A percentile compares a stretch with the other conserved stretches of the same genome.
Conservation (phyloP, 2,797 vertebrate species). For the Lithobates pipiens region DNA sequence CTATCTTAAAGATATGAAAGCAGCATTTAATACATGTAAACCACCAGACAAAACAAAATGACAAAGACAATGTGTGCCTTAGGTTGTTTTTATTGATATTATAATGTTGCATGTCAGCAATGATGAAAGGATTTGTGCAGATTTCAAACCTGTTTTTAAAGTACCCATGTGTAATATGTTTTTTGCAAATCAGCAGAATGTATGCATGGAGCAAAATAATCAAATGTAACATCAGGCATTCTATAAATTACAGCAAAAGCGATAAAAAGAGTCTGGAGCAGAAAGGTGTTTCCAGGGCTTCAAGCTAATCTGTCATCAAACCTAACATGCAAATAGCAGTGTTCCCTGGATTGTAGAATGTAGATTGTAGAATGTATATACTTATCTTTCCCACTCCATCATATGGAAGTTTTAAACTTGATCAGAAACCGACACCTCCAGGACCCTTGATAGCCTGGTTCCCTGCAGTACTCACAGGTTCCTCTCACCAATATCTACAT, state of each 20-base stretch:
- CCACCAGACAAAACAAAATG: constrained; percentile 56
- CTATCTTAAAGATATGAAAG: constrained; percentile 8
- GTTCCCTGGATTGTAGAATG: no score
- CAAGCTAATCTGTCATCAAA: no score
- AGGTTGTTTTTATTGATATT: constrained; percentile 32
- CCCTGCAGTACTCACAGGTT: neutral
- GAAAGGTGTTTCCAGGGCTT: no score
- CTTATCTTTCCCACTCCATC: neutral
- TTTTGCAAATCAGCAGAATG: neutral
- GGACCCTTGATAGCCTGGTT: neutral
- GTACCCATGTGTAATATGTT: neutral
- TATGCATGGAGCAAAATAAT: neutral
- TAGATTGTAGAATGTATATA: no score
- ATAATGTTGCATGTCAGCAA: constrained; percentile 6
- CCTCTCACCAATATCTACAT: neutral
- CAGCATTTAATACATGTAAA: constrained; percentile 26
- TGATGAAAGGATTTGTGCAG: constrained; percentile 31
- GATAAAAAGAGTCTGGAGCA: neutral
- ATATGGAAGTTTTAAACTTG: neutral
- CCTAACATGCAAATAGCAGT: no score
- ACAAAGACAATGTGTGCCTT: constrained; percentile 48
- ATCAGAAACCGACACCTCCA: neutral
- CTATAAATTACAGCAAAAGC: neutral
- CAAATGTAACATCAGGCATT: neutral
- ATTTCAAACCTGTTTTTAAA: constrained; percentile 1